These are phyloP conservation scores for Rhorus exstirpatorius DNA, from an alignment of 2,888 invertebrate species.

Conservation along the genomic window DNA sequence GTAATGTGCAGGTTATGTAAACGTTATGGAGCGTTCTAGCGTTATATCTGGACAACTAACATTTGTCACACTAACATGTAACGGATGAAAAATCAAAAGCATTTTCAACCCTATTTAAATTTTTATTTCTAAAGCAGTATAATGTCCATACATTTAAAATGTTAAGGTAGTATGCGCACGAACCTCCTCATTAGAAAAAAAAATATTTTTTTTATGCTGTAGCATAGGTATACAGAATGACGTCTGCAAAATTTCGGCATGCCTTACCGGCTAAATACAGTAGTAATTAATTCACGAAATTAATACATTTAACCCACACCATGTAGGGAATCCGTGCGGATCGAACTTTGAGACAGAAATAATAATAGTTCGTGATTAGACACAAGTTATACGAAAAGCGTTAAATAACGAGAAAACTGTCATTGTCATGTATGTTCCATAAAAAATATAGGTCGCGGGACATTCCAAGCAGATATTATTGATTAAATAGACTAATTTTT, in stretches of 20 bases:
- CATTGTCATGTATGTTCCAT: background rate
- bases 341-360: background rate
- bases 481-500: conserved; percentile 23
- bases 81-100: no score
- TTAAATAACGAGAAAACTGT: background rate
- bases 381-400: background rate
- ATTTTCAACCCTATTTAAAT: no score
- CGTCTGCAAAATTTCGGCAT: background rate
- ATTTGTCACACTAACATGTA: no score
- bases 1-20: no score
- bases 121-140: no score
- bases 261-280: background rate
- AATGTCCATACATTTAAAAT: no score
- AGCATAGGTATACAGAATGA: background rate
- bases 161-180: no score
- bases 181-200: no score
- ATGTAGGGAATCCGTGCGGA: conserved; percentile 1
- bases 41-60: no score
- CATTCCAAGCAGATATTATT: conserved; percentile 20
- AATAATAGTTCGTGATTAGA: background rate
- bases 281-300: background rate
- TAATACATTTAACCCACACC: background rate
- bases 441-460: conserved; percentile 24
- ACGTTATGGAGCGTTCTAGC: no score
- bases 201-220: background rate